Evolutionary conservation across 2,888 invertebrate species (phyloP), one percentile per base, ranked within the genome.

Genomic region (Leptinotarsa tumamoca): DNA sequence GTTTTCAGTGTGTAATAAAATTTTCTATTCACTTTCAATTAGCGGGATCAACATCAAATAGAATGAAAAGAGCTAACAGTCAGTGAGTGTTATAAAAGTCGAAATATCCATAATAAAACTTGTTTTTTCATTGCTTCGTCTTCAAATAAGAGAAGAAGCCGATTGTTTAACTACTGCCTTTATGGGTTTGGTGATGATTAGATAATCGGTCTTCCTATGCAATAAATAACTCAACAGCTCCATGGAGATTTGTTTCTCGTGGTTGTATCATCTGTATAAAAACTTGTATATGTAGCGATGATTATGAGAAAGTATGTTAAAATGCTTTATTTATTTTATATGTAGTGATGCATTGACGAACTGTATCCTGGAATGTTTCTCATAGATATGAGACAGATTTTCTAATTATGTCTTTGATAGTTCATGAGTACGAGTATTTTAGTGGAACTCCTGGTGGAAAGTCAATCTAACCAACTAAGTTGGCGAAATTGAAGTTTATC

Each of bases 131-230:
- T 66, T 72, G 33, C 68, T 21, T 54, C 66, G 52, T 68, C 61
- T 72, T 72, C 69, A 50, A 71, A 75, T 75, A 66, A 75, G 79
- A 78, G 79, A 77, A 79, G 76, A 68, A 68, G 74, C 78, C 76
- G 79, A 76, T 71, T 77, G 75, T 68, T 80, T 81, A 75, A 75
- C 72, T 75, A 78, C 78, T 78, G 75, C 73, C 77, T 81, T 81
- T 81, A 81, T 74, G 77, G 75, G 73, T 68, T 15, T 52, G 72
- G 66, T 71, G 76, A 74, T 76, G 80, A 81, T 79, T 78, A 79
- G 78, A 78, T 80, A 79, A 80, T 81, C 75, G 77, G 71, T 71
- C 63, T 63, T 63, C 33, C 63, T 33, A 63, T 43, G 43, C 43
- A 33, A 63, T 63, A 63, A 63, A 63, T n/a, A 63, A 63, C 63